Conservation (phyloP, 2,797 vertebrate genomes). For the Taenioides sp. region DNA sequence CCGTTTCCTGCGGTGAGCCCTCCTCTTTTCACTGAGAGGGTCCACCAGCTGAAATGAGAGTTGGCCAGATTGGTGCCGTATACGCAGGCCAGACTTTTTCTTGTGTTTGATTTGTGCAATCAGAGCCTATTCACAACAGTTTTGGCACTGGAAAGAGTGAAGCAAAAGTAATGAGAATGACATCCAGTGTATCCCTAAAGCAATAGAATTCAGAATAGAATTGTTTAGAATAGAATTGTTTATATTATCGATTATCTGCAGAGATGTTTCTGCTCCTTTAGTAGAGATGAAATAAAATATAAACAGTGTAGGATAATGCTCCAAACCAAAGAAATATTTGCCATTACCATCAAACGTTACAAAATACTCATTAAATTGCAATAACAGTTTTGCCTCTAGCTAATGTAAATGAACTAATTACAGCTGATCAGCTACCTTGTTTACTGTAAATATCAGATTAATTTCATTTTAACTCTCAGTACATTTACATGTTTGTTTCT, state of each 20-base stretch:
- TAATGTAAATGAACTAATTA: constrained; percentile 35
- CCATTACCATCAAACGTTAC: not conserved
- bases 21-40: constrained; percentile 65
- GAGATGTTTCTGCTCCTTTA: not conserved
- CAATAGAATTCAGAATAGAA: not conserved
- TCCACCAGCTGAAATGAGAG: constrained; percentile 63
- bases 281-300: not conserved
- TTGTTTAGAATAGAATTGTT: too few species aligned
- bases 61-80: constrained; percentile 50
- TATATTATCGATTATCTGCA: not conserved
- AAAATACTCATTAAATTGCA: not conserved
- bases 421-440: constrained; percentile 23
- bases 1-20: constrained; percentile 70
- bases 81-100: constrained; percentile 30
- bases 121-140: constrained; percentile 63
- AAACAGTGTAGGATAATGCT: not conserved
- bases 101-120: constrained; percentile 63
- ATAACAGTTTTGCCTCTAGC: constrained; percentile 22
- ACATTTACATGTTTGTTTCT: constrained; percentile 40
- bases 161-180: constrained; percentile 46
- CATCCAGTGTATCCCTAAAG: not conserved
- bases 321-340: not conserved
- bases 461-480: constrained; percentile 23
- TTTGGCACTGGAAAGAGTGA: constrained; percentile 47
- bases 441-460: constrained; percentile 41